Base-by-base conservation (phyloP, 2,888 invertebrate species). In the Junonia oenone region DNA sequence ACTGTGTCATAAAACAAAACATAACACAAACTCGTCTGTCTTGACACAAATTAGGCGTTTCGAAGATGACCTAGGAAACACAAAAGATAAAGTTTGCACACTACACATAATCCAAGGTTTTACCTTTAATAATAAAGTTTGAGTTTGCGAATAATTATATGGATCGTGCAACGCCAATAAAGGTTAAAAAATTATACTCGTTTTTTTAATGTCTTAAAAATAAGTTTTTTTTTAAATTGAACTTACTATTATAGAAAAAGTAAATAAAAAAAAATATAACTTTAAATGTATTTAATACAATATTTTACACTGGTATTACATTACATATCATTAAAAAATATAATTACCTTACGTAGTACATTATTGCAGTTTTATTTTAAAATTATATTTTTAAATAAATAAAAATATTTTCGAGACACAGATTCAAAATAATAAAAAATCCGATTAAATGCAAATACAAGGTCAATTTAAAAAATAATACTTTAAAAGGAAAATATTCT, bases 401-500 rank as follows among this genome's bases (percentile, higher is more conserved):
- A 43, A 26, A 43, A 43, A 43, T 6, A 26, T 17, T 26, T 43
- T 43, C 22, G 22, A 22, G 13, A n/a, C 26, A 19, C 40, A 22
- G 26, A 26, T 26, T 26, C 43, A 13, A 26, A 19, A 43, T 22
- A 33, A 17, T 46, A 29, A 47, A 14, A 48, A n/a, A 50, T 6
- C 26, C 19, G 15, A 40, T 11, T 50, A 50, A 50, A 50, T 50
- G 50, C 50, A 29, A 40, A 50, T 17, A 13, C 5, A 22, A 22
- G 22, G 22, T 26, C 26, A 45, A 45, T n/a, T 33, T 43, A 17
- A 31, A 31, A 31, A 31, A 50, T 50, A 50, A 50, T 50, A 50
- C 50, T 50, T 50, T 14, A 13, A 15, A 27, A 38, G 38, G 38
- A 50, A 37, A 27, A 26, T 27, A 29, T 26, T 43, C 50, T 50